These are phyloP conservation scores for Centropristis striata DNA, from an alignment of 2,113 vertebrate genomes.

Conservation along the genomic window DNA sequence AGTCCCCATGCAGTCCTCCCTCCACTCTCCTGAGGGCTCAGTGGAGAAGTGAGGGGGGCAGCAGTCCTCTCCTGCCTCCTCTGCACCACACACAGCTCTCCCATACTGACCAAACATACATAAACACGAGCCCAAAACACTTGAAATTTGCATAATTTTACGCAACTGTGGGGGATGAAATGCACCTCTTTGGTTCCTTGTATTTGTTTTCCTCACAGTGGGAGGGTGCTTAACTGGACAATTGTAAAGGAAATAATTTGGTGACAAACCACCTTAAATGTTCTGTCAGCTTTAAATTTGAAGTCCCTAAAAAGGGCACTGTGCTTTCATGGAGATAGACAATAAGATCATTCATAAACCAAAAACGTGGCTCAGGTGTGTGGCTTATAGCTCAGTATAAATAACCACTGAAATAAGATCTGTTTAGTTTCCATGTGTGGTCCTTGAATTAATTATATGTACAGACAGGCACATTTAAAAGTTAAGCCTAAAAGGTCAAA, in stretches of 20 bases:
- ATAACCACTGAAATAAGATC: background rate
- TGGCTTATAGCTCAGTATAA: background rate
- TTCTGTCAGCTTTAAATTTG: background rate
- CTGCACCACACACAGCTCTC: conserved; percentile 61
- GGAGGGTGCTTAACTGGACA: conserved; percentile 31
- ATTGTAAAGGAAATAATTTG: conserved; percentile 2
- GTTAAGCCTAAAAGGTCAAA: conserved; percentile 33
- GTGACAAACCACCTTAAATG: background rate
- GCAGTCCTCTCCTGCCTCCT: conserved; percentile 65
- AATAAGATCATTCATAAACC: background rate
- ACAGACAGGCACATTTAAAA: conserved; percentile 4
- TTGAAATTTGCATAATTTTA: conserved; percentile 34
- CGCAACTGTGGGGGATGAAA: background rate
- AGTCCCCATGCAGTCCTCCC: conserved; percentile 42
- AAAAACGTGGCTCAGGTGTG: background rate
- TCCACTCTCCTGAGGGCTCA: conserved; percentile 61
- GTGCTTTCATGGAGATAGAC: background rate
- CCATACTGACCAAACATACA: conserved; percentile 58
- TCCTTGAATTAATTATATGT: background rate
- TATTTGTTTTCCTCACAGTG: conserved; percentile 23
- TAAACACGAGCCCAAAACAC: conserved; percentile 34
- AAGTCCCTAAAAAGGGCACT: background rate
- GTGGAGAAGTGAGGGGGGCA: conserved; percentile 64
- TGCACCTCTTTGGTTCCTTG: conserved; percentile 11
- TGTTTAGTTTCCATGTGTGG: background rate